Evolutionary conservation across 1,140 invertebrate species (phyloP).

Genomic region (Lucilia cuprina): DNA sequence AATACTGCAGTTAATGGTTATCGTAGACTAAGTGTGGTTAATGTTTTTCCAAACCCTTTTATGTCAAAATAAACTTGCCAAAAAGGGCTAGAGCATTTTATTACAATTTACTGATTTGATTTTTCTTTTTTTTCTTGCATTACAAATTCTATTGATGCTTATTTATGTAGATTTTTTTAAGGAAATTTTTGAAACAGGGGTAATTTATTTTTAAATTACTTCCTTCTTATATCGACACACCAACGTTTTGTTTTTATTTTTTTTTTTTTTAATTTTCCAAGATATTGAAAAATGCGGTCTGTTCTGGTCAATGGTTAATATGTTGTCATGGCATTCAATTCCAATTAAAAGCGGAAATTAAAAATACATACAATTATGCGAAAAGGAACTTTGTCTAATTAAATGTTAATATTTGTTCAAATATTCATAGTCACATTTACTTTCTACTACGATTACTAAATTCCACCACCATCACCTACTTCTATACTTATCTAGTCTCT

Average conservation of each 20-base stretch:
- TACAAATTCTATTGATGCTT: neutral
- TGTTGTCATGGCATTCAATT: neutral
- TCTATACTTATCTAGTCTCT: too few species aligned
- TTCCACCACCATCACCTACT: neutral
- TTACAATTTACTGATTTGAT: neutral
- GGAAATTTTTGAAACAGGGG: neutral
- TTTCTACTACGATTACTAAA: neutral
- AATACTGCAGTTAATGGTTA: slow-evolving; percentile 29
- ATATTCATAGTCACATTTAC: neutral
- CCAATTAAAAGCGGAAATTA: slow-evolving; percentile 23
- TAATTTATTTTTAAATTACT: slow-evolving; percentile 12
- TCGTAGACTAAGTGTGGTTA: slow-evolving; percentile 11
- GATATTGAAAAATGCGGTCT: slow-evolving; percentile 8
- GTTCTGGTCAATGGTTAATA: neutral
- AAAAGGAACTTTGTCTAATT: slow-evolving; percentile 12
- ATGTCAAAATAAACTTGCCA: neutral
- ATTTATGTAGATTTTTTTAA: neutral
- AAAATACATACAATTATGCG: neutral
- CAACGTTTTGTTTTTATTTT: too few species aligned
- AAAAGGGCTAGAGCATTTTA: neutral
- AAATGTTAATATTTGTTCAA: slow-evolving; percentile 25
- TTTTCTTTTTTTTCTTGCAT: neutral
- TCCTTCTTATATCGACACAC: neutral
- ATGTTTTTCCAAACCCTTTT: slow-evolving; percentile 1
- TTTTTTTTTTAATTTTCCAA: neutral